phyloP scores from a whole-genome alignment of 2,888 invertebrate genomes.

The Plagodis pulveraria region DNA sequence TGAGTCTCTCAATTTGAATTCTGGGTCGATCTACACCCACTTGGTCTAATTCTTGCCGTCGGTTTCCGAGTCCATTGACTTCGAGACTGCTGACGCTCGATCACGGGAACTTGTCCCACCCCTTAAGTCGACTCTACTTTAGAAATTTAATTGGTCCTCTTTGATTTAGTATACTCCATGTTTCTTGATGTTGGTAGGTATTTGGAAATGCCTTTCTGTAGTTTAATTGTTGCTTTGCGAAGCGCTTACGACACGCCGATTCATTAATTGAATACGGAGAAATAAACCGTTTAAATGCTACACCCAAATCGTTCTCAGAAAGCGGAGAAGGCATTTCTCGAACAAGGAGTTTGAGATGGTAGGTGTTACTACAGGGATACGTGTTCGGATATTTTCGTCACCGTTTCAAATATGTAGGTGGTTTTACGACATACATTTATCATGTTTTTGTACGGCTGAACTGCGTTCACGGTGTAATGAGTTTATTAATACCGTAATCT shows the following conservation, averaged over 20 bases:
- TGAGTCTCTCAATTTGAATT: constrained; percentile 25
- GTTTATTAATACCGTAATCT: constrained; percentile 39
- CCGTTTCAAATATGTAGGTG: constrained; percentile 53
- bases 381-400: constrained; percentile 60
- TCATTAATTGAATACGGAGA: constrained; percentile 3
- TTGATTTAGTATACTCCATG: too few species aligned
- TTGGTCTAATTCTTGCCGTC: constrained; percentile 28
- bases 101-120: too few species aligned
- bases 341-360: constrained; percentile 43
- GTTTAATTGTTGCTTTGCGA: too few species aligned
- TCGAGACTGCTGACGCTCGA: constrained; percentile 6
- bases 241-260: background rate
- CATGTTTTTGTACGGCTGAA: constrained; percentile 43
- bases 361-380: constrained; percentile 44
- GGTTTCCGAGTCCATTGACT: constrained; percentile 30
- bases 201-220: too few species aligned
- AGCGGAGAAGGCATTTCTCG: constrained; percentile 45
- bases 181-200: too few species aligned
- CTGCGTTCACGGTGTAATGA: constrained; percentile 44
- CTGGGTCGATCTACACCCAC: constrained; percentile 39
- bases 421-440: constrained; percentile 52
- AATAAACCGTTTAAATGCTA: constrained; percentile 24
- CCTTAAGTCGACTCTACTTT: too few species aligned
- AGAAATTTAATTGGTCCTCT: too few species aligned
- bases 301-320: constrained; percentile 43